Evolutionary conservation across 2,113 vertebrate genomes (phyloP).

Genomic region (Hemicordylus capensis): DNA sequence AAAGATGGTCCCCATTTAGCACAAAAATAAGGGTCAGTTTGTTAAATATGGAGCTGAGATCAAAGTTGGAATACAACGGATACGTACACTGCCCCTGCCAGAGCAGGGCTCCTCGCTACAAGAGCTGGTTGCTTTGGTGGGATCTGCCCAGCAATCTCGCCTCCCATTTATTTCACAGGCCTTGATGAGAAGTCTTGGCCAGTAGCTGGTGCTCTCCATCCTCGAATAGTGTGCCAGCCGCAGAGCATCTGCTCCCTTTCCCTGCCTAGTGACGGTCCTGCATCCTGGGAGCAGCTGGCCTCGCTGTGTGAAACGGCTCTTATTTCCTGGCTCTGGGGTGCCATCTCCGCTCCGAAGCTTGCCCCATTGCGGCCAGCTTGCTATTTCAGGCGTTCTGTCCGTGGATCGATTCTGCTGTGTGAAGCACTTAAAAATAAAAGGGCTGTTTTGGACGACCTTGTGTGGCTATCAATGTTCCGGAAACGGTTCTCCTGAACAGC

Average conservation of each 20-base stretch:
- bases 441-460: neutral
- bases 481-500: conserved; percentile 25
- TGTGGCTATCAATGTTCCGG: neutral
- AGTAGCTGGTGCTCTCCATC: too few species aligned
- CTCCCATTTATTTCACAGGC: too few species aligned
- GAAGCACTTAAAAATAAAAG: neutral
- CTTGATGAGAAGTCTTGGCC: neutral
- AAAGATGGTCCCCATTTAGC: neutral
- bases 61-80: too few species aligned
- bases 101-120: neutral
- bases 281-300: neutral
- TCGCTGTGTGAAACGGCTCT: neutral
- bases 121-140: neutral
- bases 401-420: neutral
- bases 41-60: neutral
- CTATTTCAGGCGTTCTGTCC: neutral
- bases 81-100: neutral
- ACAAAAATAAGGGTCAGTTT: neutral
- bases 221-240: too few species aligned
- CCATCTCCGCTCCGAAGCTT: neutral
- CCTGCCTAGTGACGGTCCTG: neutral
- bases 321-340: neutral
- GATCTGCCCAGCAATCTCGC: too few species aligned
- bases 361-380: neutral
- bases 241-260: too few species aligned